Conservation (phyloP, 2,888 invertebrate species). For the Yponomeuta sedellus region DNA sequence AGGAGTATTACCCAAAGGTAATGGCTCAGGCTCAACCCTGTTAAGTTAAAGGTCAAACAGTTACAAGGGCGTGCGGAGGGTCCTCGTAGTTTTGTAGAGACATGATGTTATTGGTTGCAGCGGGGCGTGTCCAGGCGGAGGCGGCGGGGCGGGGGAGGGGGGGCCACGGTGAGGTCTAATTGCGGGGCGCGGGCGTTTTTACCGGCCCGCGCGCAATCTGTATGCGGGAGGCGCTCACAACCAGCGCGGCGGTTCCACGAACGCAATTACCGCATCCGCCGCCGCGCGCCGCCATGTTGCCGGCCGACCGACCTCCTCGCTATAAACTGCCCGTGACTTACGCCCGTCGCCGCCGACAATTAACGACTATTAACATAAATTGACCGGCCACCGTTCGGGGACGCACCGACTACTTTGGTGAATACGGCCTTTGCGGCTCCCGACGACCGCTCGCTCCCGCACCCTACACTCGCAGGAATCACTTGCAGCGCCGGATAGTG, state of each 20-base stretch:
- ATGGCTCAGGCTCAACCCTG: too few species aligned
- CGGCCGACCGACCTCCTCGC: background rate
- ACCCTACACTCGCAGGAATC: too few species aligned
- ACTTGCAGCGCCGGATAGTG: too few species aligned
- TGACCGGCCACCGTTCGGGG: constrained; percentile 21
- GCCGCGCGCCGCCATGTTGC: constrained; percentile 69
- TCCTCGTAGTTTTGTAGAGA: too few species aligned
- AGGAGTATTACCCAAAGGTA: background rate
- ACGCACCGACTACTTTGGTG: too few species aligned
- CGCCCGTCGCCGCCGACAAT: constrained; percentile 37
- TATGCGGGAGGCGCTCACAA: constrained; percentile 37
- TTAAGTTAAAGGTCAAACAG: too few species aligned
- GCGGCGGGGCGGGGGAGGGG: constrained; percentile 17
- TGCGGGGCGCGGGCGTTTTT: constrained; percentile 42
- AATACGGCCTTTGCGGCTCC: too few species aligned
- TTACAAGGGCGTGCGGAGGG: too few species aligned
- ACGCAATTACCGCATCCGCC: constrained; percentile 68
- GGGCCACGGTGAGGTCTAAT: constrained; percentile 37
- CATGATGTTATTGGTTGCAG: background rate
- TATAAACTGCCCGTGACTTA: constrained; percentile 33
- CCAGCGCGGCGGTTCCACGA: constrained; percentile 51
- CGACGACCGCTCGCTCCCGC: too few species aligned
- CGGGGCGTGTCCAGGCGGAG: constrained; percentile 8
- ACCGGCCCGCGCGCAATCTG: constrained; percentile 51
- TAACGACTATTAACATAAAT: constrained; percentile 54